Evolutionary conservation across 2,888 invertebrate species (phyloP), one percentile per base, ranked within the genome.

Genomic region (Ophioninae sp.): DNA sequence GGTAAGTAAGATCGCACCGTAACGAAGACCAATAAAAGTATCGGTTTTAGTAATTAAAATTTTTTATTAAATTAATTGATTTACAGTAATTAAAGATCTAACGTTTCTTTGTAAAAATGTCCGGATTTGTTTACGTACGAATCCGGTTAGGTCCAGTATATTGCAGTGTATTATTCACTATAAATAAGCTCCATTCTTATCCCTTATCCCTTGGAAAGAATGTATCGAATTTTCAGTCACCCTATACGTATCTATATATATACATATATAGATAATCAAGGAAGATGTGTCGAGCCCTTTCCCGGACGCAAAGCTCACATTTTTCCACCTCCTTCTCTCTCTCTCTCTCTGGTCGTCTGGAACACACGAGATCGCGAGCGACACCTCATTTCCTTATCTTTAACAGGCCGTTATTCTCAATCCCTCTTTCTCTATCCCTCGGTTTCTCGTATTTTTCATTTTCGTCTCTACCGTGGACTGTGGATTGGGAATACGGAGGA

Each of bases 361-460:
- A 87, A 73, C 77, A 85, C 71, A 73, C 65, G 78, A 77, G 76
- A 79, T 79, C 83, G 84, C 84, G 83, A 82, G 91, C 92, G 92
- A 93, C 92, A 93, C 93, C 92, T 93, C 92, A 92, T 93, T 93
- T 93, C 92, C 93, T 93, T 93, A 92, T 93, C 93, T 92, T 91
- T 92, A 92, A 92, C 92, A 92, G 92, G 88, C 92, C 91, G 92
- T 93, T 92, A 92, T 90, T 89, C 87, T 81, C 74, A 9, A 3
- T 5, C 90, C 88, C 87, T 79, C 74, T 84, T 90, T 88, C 87
- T 81, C 75, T 83, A 80, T 79, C 87, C 73, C 86, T 81, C 72
- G 44, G 69, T 68, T 23, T 10, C 68, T 72, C 58, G 69, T 79
- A 80, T 73, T 82, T 65, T 56, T 65, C 72, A 61, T 81, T 71